Evolutionary conservation across 30 jellyfish, hydroid and myxozoan genomes (phyloP).

Genomic region (Nemopilema nomurai): DNA sequence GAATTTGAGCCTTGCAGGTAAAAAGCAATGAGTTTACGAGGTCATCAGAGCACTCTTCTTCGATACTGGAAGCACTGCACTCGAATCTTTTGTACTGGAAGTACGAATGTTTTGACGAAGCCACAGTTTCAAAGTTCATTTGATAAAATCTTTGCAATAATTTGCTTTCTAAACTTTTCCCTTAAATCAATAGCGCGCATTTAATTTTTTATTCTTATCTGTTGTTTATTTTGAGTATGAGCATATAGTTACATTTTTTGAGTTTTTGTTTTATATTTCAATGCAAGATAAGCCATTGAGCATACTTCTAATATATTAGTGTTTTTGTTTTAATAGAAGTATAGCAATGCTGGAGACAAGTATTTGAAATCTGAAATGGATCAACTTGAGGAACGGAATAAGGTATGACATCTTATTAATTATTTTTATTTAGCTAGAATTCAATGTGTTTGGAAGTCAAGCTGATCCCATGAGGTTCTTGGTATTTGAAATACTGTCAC

Average conservation of each 20-base stretch:
- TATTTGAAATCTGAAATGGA: conserved; percentile 71
- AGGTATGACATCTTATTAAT: too few relatives aligned
- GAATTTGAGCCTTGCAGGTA: too few relatives aligned
- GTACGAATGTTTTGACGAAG: background rate
- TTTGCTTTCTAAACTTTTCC: too few relatives aligned
- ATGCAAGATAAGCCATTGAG: background rate
- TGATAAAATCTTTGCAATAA: background rate
- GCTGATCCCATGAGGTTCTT: too few relatives aligned
- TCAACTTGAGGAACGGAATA: conserved; percentile 68
- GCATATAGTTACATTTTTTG: too few relatives aligned
- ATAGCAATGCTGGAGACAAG: conserved; percentile 77
- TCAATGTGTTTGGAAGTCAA: too few relatives aligned
- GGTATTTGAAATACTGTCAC: too few relatives aligned
- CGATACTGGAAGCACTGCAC: background rate
- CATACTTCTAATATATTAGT: background rate
- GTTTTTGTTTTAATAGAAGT: conserved; percentile 44
- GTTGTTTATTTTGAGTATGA: background rate
- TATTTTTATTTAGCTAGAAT: too few relatives aligned
- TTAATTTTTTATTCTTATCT: background rate
- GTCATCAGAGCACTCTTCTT: background rate
- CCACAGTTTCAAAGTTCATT: background rate
- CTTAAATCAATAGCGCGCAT: too few relatives aligned
- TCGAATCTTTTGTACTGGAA: background rate
- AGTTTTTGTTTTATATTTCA: background rate
- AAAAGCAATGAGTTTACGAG: too few relatives aligned